phyloP scores from a whole-genome alignment of 2,113 vertebrate species.

The Dipodomys spectabilis region DNA sequence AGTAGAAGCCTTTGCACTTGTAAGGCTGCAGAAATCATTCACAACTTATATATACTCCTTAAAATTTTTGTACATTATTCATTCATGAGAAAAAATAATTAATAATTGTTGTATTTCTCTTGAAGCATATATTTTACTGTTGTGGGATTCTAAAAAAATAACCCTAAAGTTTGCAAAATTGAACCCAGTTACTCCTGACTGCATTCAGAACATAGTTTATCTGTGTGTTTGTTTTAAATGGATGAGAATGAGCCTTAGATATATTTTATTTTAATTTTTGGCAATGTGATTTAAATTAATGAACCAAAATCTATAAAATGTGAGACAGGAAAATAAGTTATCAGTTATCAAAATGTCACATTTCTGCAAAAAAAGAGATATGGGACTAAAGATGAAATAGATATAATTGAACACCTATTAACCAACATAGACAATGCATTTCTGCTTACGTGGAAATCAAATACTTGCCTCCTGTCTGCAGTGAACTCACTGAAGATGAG shows the following conservation, averaged over 20 bases:
- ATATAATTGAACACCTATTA: not conserved
- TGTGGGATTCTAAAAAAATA: constrained; percentile 22
- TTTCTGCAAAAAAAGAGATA: not conserved
- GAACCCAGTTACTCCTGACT: not conserved
- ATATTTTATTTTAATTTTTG: not conserved
- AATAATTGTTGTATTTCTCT: not conserved
- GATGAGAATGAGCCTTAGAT: not conserved
- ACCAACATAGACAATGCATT: not conserved
- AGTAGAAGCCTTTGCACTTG: not conserved
- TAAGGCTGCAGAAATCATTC: not conserved
- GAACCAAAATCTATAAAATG: not conserved
- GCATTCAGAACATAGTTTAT: not conserved
- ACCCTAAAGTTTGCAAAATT: not conserved
- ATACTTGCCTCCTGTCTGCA: not conserved
- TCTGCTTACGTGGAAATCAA: not conserved
- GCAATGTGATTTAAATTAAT: not conserved
- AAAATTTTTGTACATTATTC: not conserved
- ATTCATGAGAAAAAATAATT: no score
- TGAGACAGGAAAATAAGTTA: not conserved
- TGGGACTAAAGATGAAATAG: not conserved
- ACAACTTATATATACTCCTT: not conserved
- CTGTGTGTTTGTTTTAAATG: not conserved
- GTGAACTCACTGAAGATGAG: not conserved
- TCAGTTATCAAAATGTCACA: not conserved
- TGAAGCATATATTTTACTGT: not conserved